Evolutionary conservation across 1,140 invertebrate genomes (phyloP), one percentile per base, ranked within the genome.

Genomic region (Diorhabda carinulata): DNA sequence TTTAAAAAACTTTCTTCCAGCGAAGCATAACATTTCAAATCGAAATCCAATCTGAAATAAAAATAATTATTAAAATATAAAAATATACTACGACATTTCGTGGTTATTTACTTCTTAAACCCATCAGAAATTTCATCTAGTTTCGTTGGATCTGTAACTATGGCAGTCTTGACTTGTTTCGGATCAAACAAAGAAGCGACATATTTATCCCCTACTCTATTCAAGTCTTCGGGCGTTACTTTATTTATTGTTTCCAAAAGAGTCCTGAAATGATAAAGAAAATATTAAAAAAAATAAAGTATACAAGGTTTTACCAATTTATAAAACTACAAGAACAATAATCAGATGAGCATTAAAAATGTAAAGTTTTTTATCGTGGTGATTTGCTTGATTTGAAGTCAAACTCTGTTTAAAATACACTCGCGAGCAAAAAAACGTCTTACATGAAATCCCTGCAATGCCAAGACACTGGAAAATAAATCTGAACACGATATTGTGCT

Each of bases 131-230:
- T 83, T 78, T 92, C 89, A 10, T 85, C 77, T 56, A 89, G 86
- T 82, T 93, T 93, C 60, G 87, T 84, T n/a, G 91, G 88, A 79
- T 92, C 88, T 78, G 91, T 94, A 43, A 92, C 89, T 64, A 94
- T 80, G 56, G 88, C 86, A 57, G 88, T 87, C 75, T 87, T 88
- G 57, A 86, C 83, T 56, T 81, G 74, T 9, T 82, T 79, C 5
- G 86, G 79, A 76, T 90, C 82, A 76, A 91, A 90, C 47, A 95
- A 78, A 41, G 86, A 81, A 3, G 84, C 82, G 40, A 95, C 81
- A 82, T 94, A 94, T 74, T 86, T 86, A 41, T 82, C 76, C 4
- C 89, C 91, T 58, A 93, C 88, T 64, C 83, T 81, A 64, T 83
- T 83, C 72, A 93, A 82, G 74, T 91, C 87, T 2, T 85, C 85